Evolutionary conservation across 2,113 vertebrate genomes (phyloP), one percentile per base, ranked within the genome.

Genomic region (Dinomys branickii): DNA sequence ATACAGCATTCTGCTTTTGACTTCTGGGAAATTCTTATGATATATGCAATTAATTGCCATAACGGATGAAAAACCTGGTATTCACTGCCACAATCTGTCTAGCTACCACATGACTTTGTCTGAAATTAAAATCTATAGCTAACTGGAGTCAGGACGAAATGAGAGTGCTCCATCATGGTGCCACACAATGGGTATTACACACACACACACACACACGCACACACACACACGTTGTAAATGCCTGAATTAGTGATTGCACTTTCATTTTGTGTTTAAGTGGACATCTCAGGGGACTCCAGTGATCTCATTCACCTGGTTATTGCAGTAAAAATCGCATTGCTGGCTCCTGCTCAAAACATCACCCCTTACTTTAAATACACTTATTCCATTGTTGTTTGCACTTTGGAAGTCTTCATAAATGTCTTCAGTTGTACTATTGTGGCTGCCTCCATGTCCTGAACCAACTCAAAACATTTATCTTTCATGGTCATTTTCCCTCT

Each of bases 61-160:
- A 86, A 97, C 81, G 67, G 54, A 93, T 90, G 92, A 91, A 90
- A 69, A 93, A 91, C 50, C 86, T 91, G 85, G 41, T 77, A 50
- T 44, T 85, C 56, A 61, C 8, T 59, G 75, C 16, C 56, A 69
- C 69, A 75, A 28, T 59, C 19, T 90, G n/a, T 92, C 73, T 92
- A 14, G 17, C 11, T 4, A n/a, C 47, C 26, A 78, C 26, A 33
- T 41, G 24, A 47, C 35, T 81, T 54, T 44, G 59, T 81, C 41
- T 96, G 56, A 93, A 85, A 77, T 28, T 81, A 44, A 50, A 88
- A 82, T 85, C 22, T 73, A n/a, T 10, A 88, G 47, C 63, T 86
- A 30, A 54, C 16, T 75, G 28, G 38, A 12, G 54, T 85, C 47
- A 77, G 56, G 28, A 54, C 41, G 44, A 44, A 14, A 50, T 73